Conservation (phyloP, 2,113 vertebrate species). For the Leucosticte australis region DNA sequence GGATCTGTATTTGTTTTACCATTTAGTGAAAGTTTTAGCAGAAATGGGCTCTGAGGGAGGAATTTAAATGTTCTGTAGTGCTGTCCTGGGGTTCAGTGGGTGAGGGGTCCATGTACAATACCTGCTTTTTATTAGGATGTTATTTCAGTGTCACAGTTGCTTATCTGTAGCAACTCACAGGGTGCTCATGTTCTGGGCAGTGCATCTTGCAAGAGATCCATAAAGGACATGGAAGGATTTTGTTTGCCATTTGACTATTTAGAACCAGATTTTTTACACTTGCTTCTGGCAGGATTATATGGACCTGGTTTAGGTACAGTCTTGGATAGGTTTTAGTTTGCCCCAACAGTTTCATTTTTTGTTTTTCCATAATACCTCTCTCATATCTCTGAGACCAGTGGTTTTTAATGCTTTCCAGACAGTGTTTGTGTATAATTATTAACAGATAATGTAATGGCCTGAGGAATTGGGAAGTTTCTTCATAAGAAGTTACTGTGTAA, state of each 20-base stretch:
- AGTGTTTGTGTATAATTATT: background rate
- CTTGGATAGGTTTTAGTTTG: background rate
- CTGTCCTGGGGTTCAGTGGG: background rate
- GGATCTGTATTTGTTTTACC: background rate
- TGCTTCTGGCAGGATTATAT: background rate
- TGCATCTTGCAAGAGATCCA: accelerated
- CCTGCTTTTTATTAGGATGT: background rate
- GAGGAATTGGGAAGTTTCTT: background rate
- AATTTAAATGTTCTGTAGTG: background rate
- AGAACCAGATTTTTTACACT: background rate
- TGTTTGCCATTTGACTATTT: background rate
- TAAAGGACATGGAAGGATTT: background rate
- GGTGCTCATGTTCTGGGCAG: background rate
- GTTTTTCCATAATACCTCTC: background rate
- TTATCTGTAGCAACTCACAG: background rate
- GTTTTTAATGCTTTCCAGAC: background rate
- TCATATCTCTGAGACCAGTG: background rate
- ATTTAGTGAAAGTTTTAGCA: background rate
- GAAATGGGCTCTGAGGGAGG: background rate
- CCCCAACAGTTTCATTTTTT: background rate
- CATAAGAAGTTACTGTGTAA: background rate
- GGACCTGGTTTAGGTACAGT: background rate
- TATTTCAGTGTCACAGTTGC: background rate
- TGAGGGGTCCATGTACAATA: background rate
- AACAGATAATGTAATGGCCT: background rate